Evolutionary conservation across 2,797 vertebrate genomes (phyloP).

Genomic region (Leptodactylus fallax): DNA sequence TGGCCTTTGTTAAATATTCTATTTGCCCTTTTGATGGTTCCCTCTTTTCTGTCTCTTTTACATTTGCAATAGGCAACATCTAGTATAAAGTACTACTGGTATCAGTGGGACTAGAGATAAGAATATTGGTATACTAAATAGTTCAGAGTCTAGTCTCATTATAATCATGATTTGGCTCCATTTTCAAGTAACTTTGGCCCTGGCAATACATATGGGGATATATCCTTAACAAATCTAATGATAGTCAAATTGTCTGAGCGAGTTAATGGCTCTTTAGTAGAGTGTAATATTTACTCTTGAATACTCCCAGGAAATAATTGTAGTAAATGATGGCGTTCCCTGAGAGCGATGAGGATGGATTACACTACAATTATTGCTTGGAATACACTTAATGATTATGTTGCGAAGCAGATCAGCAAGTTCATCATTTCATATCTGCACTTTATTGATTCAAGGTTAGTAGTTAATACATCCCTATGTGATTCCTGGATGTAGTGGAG

Average conservation of each 20-base stretch:
- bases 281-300: slow-evolving; percentile 30
- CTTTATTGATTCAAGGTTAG: slow-evolving; percentile 12
- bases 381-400: slow-evolving; percentile 31
- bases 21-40: not conserved
- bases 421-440: slow-evolving; percentile 13
- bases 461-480: slow-evolving; percentile 26
- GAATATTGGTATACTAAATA: not conserved
- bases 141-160: not conserved
- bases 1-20: not conserved
- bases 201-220: not conserved
- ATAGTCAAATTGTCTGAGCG: not conserved
- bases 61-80: not conserved
- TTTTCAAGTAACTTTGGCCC: slow-evolving; percentile 9
- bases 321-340: slow-evolving; percentile 5
- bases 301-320: slow-evolving; percentile 30
- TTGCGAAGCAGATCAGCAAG: slow-evolving; percentile 28
- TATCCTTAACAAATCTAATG: slow-evolving; percentile 21
- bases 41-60: not conserved
- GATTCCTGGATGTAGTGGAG: not conserved
- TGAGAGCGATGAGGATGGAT: slow-evolving; percentile 2
- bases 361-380: slow-evolving; percentile 14
- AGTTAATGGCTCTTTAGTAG: slow-evolving; percentile 17
- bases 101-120: not conserved
- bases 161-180: slow-evolving; percentile 6
- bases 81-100: not conserved